Conservation (phyloP, 2,113 vertebrate species). For the Entomyzon cyanotis region DNA sequence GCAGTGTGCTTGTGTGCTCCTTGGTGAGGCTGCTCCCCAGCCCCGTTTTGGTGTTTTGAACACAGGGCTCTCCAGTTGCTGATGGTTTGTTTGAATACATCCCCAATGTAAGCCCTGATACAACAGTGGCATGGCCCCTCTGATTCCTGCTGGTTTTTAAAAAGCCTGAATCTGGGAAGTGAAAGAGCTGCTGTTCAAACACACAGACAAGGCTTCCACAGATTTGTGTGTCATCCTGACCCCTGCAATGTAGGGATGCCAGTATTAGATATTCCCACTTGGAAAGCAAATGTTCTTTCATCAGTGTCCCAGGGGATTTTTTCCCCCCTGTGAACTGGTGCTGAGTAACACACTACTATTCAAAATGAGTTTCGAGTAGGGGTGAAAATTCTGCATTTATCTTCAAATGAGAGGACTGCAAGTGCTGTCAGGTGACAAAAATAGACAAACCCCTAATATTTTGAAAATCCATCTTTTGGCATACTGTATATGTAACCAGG, state of each 20-base stretch:
- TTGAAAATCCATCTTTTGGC: background rate
- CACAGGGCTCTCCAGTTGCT: background rate
- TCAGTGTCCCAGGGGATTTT: background rate
- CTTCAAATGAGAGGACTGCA: background rate
- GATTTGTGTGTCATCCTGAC: background rate
- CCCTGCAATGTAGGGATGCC: background rate
- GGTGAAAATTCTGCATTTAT: background rate
- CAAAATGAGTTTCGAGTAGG: background rate
- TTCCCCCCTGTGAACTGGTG: background rate
- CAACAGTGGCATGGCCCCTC: background rate
- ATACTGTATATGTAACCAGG: background rate
- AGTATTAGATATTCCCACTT: background rate
- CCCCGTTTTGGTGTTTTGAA: background rate
- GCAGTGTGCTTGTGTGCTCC: accelerated
- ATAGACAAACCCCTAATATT: background rate
- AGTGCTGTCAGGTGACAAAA: background rate
- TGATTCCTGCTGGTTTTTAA: background rate
- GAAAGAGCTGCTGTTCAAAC: background rate
- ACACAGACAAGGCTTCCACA: background rate
- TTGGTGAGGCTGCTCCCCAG: background rate
- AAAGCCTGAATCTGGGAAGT: background rate
- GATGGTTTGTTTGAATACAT: background rate
- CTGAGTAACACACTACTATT: background rate
- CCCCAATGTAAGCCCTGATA: background rate
- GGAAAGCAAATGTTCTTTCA: background rate